Base-by-base conservation (phyloP, 1,140 invertebrate genomes). In the Heterodera carotae region DNA sequence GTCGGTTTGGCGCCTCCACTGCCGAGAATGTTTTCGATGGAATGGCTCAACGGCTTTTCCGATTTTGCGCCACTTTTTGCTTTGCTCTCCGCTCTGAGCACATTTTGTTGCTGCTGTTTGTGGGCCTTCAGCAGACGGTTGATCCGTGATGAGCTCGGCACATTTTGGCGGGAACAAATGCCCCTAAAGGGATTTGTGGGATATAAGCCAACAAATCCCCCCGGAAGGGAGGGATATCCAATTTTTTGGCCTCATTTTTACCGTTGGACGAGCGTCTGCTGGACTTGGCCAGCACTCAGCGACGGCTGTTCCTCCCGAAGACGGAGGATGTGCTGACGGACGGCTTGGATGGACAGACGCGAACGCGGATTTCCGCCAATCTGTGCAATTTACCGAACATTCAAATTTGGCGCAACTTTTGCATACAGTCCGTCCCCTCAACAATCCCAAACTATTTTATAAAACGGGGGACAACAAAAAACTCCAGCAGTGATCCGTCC, bases 341-440 rank as follows among this genome's bases (percentile, higher is more conserved):
- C 72, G 22, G 78, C 66, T 68, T 85, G 83, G 10, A 86, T 84
- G 18, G 83, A 75, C 10, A 84, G 48, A 12, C 85, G 77, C 10
- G 75, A 72, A 1, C 85, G 77, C 18, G 84, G 81, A 36, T 82
- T 85, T 36, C 84, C 84, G 22, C 84, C 84, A 56, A 86, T 85
- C 84, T 85, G 67, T 56, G 48, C 12, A 56, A 22, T 22, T 56
- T 43, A 10, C 15, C 15, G 18, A n/a, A 22, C 48, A 22, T 43
- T 43, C 2, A 62, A 62, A 8, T 62, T 25, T 25, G 60, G 29
- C n/a, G 60, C n/a, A 62, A 25, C n/a, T 62, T 62, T 62, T 31
- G 7, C 22, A 8, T 31, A 18, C 60, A 6, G n/a, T 25, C 59
- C 2, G 7, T 7, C n/a, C 60, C n/a, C 60, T 18, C n/a, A 22